Evolutionary conservation across 2,113 vertebrate species (phyloP).

Genomic region (Pholis gunnellus): DNA sequence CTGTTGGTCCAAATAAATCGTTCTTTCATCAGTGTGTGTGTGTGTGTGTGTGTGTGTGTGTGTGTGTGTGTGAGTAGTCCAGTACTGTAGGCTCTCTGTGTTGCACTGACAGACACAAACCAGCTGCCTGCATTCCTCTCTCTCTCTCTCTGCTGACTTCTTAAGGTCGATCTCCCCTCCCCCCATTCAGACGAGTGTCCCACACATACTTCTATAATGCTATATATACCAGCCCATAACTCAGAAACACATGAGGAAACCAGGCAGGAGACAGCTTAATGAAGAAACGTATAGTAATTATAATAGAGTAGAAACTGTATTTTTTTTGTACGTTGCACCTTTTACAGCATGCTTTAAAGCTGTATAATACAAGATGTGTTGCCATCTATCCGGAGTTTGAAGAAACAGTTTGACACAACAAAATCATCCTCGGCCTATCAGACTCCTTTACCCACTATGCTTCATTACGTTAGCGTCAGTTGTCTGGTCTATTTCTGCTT

Average conservation of each 20-base stretch:
- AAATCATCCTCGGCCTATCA: constrained; percentile 4
- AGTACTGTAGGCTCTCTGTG: constrained; percentile 79
- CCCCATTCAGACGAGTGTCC: constrained; percentile 56
- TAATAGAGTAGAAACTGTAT: background rate
- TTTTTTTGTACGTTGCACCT: background rate
- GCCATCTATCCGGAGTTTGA: constrained; percentile 1
- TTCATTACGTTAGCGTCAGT: constrained; percentile 28
- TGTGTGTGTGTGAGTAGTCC: constrained; percentile 43
- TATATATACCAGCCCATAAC: constrained; percentile 41
- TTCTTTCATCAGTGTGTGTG: constrained; percentile 74
- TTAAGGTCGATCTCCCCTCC: constrained; percentile 67
- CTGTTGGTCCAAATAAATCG: constrained; percentile 77
- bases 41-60: constrained; percentile 30
- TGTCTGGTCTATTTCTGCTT: constrained; percentile 45
- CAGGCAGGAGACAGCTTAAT: constrained; percentile 16
- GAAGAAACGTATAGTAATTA: constrained; percentile 13
- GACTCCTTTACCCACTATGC: background rate
- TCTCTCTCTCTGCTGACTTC: constrained; percentile 61
- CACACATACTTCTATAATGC: constrained; percentile 65
- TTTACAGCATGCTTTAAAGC: constrained; percentile 16
- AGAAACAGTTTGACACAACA: background rate
- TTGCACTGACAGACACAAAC: constrained; percentile 79
- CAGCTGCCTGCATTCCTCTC: constrained; percentile 79
- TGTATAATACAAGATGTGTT: background rate
- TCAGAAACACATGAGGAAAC: constrained; percentile 23